phyloP scores from a whole-genome alignment of 2,797 vertebrate genomes.

The Eulemur mongoz region DNA sequence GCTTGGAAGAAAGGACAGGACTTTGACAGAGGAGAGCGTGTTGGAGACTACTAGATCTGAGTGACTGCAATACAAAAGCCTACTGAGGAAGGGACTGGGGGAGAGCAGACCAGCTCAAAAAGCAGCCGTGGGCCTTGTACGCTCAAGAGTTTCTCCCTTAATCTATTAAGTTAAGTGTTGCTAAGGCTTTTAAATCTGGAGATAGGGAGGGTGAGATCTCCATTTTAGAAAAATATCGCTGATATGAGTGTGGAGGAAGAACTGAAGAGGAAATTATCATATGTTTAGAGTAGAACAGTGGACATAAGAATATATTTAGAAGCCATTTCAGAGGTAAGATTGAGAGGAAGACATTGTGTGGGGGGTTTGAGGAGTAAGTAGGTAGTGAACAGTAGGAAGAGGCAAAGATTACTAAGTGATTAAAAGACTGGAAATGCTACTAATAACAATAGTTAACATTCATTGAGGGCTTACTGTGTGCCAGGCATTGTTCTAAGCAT shows the following conservation, averaged over 20 bases:
- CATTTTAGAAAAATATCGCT: background rate
- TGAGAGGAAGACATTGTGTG: background rate
- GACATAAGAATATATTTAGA: background rate
- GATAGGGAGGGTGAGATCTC: background rate
- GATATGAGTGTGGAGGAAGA: background rate
- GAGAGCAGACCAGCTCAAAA: background rate
- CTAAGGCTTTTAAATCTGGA: background rate
- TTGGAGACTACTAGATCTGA: background rate
- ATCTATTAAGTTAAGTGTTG: background rate
- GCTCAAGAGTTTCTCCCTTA: background rate
- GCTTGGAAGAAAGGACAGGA: background rate
- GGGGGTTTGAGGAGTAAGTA: background rate
- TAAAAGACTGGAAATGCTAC: background rate
- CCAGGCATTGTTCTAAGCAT: background rate
- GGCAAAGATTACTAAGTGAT: background rate
- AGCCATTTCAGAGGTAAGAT: background rate
- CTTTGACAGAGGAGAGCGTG: background rate
- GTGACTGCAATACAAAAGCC: background rate
- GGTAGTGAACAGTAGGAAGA: background rate
- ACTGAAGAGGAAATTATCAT: background rate
- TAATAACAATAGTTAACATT: background rate
- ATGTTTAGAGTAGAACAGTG: background rate
- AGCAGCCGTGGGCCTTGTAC: background rate
- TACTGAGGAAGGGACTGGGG: background rate
- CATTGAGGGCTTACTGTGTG: background rate